Conservation (phyloP, 2,888 invertebrate species). For the Sericinus montela region DNA sequence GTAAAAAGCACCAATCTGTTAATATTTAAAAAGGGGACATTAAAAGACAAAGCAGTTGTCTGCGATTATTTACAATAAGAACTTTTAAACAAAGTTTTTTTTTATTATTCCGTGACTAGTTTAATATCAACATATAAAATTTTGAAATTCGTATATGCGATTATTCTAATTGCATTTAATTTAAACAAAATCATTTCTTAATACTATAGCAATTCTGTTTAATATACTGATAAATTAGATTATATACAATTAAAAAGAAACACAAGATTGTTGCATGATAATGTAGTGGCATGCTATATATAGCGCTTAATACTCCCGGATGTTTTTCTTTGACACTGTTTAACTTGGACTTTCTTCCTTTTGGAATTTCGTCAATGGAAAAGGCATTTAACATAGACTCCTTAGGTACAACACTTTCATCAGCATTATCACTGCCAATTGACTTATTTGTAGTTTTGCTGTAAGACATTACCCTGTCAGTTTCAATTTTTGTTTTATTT, state of each 20-base stretch:
- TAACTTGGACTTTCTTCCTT: conserved; percentile 35
- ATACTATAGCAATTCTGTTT: conserved; percentile 63
- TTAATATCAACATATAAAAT: conserved; percentile 32
- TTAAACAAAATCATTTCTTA: conserved; percentile 33
- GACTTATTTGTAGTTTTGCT: conserved; percentile 1
- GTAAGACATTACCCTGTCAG: conserved; percentile 20
- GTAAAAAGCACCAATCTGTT: conserved; percentile 65
- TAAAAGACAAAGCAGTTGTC: conserved; percentile 35
- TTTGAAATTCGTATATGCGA: conserved; percentile 1
- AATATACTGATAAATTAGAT: conserved; percentile 71
- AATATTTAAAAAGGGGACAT: conserved; percentile 41
- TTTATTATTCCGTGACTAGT: conserved; percentile 62
- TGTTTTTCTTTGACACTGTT: conserved; percentile 55
- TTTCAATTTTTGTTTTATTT: conserved; percentile 19
- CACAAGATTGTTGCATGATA: conserved; percentile 74
- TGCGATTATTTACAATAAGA: conserved; percentile 59
- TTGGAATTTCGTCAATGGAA: conserved; percentile 17
- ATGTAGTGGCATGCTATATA: conserved; percentile 73
- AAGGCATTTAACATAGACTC: not conserved
- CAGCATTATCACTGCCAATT: not conserved
- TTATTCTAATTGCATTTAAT: not conserved
- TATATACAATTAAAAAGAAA: conserved; percentile 74
- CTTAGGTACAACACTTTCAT: not conserved
- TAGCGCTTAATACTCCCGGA: conserved; percentile 51
- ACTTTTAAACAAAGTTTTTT: conserved; percentile 24